Base-by-base conservation (phyloP, 2,888 invertebrate species). In the Tuberolachnus salignus region DNA sequence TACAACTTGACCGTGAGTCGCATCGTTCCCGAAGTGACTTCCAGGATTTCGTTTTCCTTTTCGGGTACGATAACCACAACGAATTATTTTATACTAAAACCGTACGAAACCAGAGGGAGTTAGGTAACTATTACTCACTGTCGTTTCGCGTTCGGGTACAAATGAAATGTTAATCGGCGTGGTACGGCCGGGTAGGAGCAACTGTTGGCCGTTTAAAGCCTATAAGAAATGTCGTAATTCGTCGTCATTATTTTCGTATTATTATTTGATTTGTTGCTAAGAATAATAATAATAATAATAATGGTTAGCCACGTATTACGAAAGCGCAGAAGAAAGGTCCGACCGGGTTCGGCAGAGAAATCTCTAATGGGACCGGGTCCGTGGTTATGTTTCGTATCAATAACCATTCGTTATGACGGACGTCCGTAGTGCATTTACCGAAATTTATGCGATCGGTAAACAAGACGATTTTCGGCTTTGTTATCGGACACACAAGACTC, bases 341-440 rank as follows among this genome's bases (percentile, higher is more conserved):
- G 16, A 42, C 34, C 6, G 80, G 80, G n/a, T 64, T 49, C 3
- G 81, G 73, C 19, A 59, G 71, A 6, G 81, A 82, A n/a, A 81
- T 69, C 14, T 63, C 80, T 26, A 82, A 67, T 10, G 73, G 66
- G 1, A 82, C 73, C 11, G 80, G 73, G 3, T 70, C 19, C 16
- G 69, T 73, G 1, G 81, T 81, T 0, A 80, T 64, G 75, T 82
- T 83, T 61, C 75, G 75, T 13, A 82, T 66, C 10, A 78, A 59
- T 11, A 78, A 44, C 67, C 59, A 78, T 46, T 42, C 34, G 34
- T 78, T 10, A 49, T 78, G 78, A n/a, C 78, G 59, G 16, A 78
- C 59, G 26, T 49, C 9, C 13, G 59, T 49, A 13, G 49, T 42
- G 6, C 59, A 51, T 59, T 34, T 16, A 0, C 67, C 78, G 6